These are phyloP conservation scores for Dynastes grantii DNA, from an alignment of 2,888 invertebrate species.

Conservation along the genomic window DNA sequence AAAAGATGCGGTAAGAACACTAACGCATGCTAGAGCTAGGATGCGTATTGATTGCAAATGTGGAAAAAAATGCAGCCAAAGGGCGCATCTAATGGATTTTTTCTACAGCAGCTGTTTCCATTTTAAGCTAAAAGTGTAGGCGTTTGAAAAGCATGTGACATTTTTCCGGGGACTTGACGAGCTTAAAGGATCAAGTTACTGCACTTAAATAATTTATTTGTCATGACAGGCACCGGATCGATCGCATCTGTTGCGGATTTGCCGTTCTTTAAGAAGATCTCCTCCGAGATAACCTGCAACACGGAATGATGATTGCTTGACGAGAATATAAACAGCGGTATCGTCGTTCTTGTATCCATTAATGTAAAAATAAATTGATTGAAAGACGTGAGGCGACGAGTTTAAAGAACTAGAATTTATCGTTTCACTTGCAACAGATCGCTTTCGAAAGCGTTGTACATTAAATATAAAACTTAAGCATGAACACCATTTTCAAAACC, in stretches of 20 bases:
- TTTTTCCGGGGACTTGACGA: constrained; percentile 36
- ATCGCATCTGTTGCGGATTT: constrained; percentile 31
- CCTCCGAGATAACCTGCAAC: neutral
- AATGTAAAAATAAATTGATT: too few relatives aligned
- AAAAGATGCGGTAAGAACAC: neutral
- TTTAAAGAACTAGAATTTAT: too few relatives aligned
- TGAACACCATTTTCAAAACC: too few relatives aligned
- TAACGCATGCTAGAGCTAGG: too few relatives aligned
- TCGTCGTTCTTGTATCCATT: neutral
- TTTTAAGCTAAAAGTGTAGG: constrained; percentile 42
- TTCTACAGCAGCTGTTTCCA: constrained; percentile 39
- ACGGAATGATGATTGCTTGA: too few relatives aligned
- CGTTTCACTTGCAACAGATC: too few relatives aligned
- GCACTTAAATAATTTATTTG: constrained; percentile 47
- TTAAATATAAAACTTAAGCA: too few relatives aligned
- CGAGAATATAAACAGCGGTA: constrained; percentile 1
- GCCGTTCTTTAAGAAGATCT: constrained; percentile 20
- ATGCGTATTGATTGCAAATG: neutral
- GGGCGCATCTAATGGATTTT: constrained; percentile 34
- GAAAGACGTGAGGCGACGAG: too few relatives aligned
- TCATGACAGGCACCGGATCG: constrained; percentile 17
- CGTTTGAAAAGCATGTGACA: constrained; percentile 37
- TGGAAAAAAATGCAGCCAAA: constrained; percentile 19
- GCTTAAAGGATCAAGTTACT: constrained; percentile 38
- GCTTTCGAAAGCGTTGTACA: too few relatives aligned